Percentiles rank a stretch among this genome's conserved stretches.
Conservation (phyloP, 2,888 invertebrate species). For the Leptopilina myrica region DNA sequence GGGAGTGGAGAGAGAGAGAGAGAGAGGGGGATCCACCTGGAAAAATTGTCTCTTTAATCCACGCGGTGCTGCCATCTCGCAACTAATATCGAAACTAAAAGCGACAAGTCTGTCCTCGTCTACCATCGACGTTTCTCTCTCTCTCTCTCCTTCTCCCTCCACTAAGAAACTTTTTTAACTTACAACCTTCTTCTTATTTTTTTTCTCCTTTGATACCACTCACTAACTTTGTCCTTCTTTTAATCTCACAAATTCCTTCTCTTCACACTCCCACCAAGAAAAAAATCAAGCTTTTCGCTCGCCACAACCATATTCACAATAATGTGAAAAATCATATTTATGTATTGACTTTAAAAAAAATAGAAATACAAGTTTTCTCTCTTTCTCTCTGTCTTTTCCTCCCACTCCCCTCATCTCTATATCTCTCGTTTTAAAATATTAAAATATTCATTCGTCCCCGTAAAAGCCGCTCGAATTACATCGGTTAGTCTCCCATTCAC, state of each 20-base stretch:
- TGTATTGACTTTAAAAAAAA: no score
- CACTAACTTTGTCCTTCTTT: background rate
- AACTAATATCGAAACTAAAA: conserved; percentile 5
- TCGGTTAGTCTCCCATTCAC: conserved; percentile 71
- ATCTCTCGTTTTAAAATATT: conserved; percentile 74
- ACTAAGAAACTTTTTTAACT: conserved; percentile 19
- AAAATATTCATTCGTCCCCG: conserved; percentile 74
- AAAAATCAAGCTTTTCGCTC: no score
- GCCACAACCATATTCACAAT: no score
- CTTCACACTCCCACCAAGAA: conserved; percentile 8
- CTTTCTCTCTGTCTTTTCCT: conserved; percentile 44
- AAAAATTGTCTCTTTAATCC: conserved; percentile 50
- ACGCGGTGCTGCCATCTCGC: conserved; percentile 67
- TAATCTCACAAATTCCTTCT: background rate
- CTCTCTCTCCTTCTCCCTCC: conserved; percentile 42
- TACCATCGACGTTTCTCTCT: conserved; percentile 19
- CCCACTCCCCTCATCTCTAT: conserved; percentile 25
- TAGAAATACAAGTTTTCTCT: background rate
- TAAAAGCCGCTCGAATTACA: conserved; percentile 73
- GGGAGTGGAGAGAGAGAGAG: background rate
- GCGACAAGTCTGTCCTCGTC: background rate
- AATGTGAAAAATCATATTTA: no score
- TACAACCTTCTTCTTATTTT: conserved; percentile 45
- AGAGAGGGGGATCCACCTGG: conserved; percentile 37
- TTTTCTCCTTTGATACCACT: conserved; percentile 30